phyloP scores from a whole-genome alignment of 2,797 vertebrate species.

The Xenops minutus region DNA sequence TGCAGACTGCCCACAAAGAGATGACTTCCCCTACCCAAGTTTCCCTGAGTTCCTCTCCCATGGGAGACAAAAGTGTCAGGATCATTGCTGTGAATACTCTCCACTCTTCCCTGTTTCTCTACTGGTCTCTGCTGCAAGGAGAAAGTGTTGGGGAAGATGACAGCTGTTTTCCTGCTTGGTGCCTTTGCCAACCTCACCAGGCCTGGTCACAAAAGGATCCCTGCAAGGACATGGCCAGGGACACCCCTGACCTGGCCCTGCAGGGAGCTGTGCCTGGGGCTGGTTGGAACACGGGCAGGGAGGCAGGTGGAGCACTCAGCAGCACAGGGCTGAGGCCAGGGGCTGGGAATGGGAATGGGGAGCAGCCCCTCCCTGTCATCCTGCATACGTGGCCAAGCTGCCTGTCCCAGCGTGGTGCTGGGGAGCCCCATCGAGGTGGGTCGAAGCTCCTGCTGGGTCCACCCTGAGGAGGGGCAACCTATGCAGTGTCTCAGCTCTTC shows the following conservation, averaged over 20 bases:
- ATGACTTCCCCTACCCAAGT: accelerated
- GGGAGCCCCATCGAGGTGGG: too few relatives aligned
- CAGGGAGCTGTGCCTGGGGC: not conserved
- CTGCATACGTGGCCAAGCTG: not conserved
- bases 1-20: too few relatives aligned
- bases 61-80: accelerated
- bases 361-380: accelerated
- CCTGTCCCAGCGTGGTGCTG: too few relatives aligned
- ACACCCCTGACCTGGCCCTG: accelerated
- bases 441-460: too few relatives aligned
- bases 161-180: accelerated
- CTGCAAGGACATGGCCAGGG: accelerated
- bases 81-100: not conserved
- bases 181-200: accelerated
- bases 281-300: accelerated
- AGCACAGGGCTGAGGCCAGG: not conserved
- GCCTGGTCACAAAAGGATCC: accelerated
- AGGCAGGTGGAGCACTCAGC: too few relatives aligned
- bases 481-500: too few relatives aligned
- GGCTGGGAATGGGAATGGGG: too few relatives aligned
- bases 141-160: not conserved
- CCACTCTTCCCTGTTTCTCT: not conserved
- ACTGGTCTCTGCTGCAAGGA: not conserved
- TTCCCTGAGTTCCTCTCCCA: accelerated
- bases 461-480: not conserved